Conservation (phyloP, 2,113 vertebrate species). For the Rhabdomys dilectus region DNA sequence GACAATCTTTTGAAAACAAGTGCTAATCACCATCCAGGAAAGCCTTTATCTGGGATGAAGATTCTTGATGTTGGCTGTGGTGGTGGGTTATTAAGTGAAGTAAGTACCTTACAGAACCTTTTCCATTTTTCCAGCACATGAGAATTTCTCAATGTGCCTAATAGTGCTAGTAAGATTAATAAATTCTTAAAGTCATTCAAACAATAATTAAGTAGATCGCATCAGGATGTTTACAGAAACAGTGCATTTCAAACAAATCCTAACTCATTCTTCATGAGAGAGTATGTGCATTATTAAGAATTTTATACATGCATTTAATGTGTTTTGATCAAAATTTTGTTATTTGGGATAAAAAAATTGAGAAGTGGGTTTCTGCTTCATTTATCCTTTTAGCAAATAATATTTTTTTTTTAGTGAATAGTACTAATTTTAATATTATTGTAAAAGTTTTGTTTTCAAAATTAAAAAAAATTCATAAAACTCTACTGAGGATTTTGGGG, state of each 20-base stretch:
- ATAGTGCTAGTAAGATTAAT: neutral
- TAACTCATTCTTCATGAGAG: neutral
- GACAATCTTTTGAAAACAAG: slow-evolving; percentile 93
- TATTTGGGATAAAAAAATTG: neutral
- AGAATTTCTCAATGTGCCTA: neutral
- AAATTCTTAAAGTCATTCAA: neutral
- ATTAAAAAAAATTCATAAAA: slow-evolving; percentile 24
- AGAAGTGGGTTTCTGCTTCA: neutral
- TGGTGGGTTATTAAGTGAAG: slow-evolving; percentile 96
- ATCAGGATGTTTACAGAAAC: neutral
- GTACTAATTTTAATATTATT: slow-evolving; percentile 5
- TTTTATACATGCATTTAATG: neutral
- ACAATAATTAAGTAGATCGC: neutral
- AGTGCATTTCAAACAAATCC: neutral
- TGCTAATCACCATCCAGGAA: slow-evolving; percentile 87
- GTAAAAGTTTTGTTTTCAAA: neutral
- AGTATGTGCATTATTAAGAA: neutral
- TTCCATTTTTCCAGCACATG: neutral
- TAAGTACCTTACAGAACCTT: slow-evolving; percentile 76
- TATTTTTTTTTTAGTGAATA: slow-evolving; percentile 3
- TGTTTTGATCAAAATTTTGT: neutral
- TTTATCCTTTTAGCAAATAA: slow-evolving; percentile 46
- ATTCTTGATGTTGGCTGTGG: slow-evolving; percentile 97
- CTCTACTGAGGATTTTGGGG: neutral
- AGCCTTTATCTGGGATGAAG: slow-evolving; percentile 91